These are phyloP conservation scores for Caenorhabditis macrosperma DNA, from an alignment of 2,888 invertebrate genomes.

Conservation along the genomic window DNA sequence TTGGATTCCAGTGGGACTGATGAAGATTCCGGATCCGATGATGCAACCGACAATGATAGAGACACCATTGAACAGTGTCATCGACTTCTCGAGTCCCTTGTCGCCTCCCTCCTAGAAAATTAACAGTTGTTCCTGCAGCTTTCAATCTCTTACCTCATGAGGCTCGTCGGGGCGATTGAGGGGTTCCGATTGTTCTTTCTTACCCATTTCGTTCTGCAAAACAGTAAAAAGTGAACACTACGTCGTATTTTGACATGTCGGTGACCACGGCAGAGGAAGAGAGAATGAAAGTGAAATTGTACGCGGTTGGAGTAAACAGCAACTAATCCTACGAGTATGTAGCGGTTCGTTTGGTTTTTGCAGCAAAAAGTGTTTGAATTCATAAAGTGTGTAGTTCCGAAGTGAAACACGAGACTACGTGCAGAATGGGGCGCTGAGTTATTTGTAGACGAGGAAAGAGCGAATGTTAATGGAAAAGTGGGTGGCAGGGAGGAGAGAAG, in stretches of 20 bases:
- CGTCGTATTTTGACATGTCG: background rate
- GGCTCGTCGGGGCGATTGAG: conserved; percentile 42
- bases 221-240: background rate
- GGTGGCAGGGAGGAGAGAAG: conserved; percentile 25
- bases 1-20: conserved; percentile 79
- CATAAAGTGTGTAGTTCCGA: conserved; percentile 1
- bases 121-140: background rate
- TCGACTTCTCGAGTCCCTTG: conserved; percentile 71
- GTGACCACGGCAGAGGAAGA: background rate
- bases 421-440: conserved; percentile 28
- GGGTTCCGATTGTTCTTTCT: conserved; percentile 53
- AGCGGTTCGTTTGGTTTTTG: background rate
- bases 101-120: conserved; percentile 39
- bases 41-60: conserved; percentile 79
- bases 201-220: conserved; percentile 47
- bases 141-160: conserved; percentile 32
- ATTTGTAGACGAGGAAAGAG: conserved; percentile 34
- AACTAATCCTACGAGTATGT: conserved; percentile 25
- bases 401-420: conserved; percentile 12
- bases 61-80: conserved; percentile 77
- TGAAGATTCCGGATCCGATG: conserved; percentile 78
- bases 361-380: background rate
- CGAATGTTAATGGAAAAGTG: conserved; percentile 47
- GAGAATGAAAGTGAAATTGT: conserved; percentile 20
- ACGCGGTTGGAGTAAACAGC: conserved; percentile 26